These are phyloP conservation scores for Cirrhinus molitorella DNA, from an alignment of 2,797 vertebrate species.

Conservation along the genomic window DNA sequence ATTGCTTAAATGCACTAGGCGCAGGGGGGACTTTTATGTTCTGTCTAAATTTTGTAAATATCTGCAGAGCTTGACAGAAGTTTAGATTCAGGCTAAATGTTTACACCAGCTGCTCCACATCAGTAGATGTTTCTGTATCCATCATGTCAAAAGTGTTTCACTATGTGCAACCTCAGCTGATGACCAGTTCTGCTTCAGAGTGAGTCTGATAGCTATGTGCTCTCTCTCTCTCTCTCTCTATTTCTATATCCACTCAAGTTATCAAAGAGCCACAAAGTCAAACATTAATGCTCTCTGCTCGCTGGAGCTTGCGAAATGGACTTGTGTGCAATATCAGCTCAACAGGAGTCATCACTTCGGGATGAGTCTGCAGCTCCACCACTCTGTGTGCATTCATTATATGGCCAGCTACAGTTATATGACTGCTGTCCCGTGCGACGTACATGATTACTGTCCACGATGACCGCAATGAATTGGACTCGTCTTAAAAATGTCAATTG, in stretches of 20 bases:
- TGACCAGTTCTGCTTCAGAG: constrained; percentile 30
- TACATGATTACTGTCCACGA: constrained; percentile 29
- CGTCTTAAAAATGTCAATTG: constrained; percentile 46
- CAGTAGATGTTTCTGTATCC: constrained; percentile 4
- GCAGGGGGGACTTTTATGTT: background rate
- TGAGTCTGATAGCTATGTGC: constrained; percentile 36
- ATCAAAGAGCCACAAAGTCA: constrained; percentile 44
- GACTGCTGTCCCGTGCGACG: constrained; percentile 4
- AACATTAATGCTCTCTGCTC: constrained; percentile 30
- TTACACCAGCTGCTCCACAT: constrained; percentile 34
- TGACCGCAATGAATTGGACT: constrained; percentile 45
- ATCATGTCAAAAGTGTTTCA: constrained; percentile 14
- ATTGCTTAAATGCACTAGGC: background rate
- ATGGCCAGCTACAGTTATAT: constrained; percentile 44
- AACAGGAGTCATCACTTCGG: constrained; percentile 38
- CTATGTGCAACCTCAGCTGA: constrained; percentile 3
- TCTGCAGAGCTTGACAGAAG: constrained; percentile 6
- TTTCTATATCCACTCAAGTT: background rate
- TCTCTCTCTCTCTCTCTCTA: background rate
- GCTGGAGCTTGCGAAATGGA: constrained; percentile 11
- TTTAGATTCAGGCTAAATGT: constrained; percentile 9
- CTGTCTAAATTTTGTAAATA: background rate
- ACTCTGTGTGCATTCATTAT: constrained; percentile 51
- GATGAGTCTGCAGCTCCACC: constrained; percentile 14
- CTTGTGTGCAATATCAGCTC: constrained; percentile 5